Evolutionary conservation across 1,140 invertebrate species (phyloP), one percentile per base, ranked within the genome.

Genomic region (Marisa cornuarietis): DNA sequence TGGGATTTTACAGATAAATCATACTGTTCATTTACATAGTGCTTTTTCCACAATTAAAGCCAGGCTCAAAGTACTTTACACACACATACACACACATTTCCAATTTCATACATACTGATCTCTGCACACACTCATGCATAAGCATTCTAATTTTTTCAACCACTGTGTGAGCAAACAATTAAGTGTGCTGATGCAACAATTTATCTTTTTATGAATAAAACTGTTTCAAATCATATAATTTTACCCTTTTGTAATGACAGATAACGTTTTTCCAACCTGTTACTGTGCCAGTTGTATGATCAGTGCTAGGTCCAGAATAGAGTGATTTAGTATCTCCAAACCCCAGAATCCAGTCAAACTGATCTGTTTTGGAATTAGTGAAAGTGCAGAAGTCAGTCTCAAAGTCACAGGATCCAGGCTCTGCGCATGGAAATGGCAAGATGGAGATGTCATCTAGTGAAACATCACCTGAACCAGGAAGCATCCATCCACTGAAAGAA

Each of bases 371-470:
- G 20, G 68, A 62, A 71, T 81, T 81, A 31, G 58, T 54, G 76
- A 76, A 82, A 31, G 78, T 66, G 58, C 78, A 82, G 26, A 80
- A 75, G 31, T 71, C 79, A 73, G 13, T 63, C 79, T 90, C 88
- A 85, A 90, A 90, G 80, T 87, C 83, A 86, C 88, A 90, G 54
- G 77, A 83, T 18, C 84, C 86, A 51, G 81, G 76, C 9, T 79
- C 69, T 71, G 82, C 72, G 26, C 85, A 88, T n/a, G 78, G 22
- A 58, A 83, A 83, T 20, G 80, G 79, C 24, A 83, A 16, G 42
- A 87, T 79, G 65, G 79, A 81, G 14, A 87, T 82, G 78, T 86
- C 79, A 72, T 83, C 83, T 61, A 85, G 18, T 18, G 81, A 80
- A n/a, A 83, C 78, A 74, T 83, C 82, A 58, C 72, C 76, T 26